Conservation (phyloP, 2,888 invertebrate species). For the Metacarcinus magister region DNA sequence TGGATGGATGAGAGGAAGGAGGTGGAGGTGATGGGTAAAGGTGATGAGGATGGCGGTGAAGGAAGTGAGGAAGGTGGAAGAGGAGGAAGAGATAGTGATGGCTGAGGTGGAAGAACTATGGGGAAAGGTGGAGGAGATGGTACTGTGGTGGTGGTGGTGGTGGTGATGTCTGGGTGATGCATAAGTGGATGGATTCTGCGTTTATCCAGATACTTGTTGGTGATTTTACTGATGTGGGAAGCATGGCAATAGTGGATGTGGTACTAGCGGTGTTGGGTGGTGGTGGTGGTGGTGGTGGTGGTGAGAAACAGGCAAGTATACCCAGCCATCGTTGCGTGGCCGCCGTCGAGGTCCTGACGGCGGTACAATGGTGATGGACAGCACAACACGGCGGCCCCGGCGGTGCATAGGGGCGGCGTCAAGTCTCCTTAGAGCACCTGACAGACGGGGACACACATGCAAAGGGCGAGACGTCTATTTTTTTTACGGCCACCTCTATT, state of each 20-base stretch:
- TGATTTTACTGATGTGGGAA: no score
- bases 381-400: background rate
- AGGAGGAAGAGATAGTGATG: no score
- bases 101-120: background rate
- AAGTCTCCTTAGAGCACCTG: background rate
- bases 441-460: background rate
- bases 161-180: no score
- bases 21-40: no score
- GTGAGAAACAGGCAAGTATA: background rate
- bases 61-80: no score
- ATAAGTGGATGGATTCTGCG: no score
- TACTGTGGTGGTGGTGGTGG: no score
- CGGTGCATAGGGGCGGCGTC: conserved; percentile 32
- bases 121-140: background rate
- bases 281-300: background rate
- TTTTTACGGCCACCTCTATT: background rate
- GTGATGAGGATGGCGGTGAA: no score
- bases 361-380: conserved; percentile 22
- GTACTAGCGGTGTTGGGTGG: background rate
- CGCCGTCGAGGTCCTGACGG: background rate
- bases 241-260: background rate
- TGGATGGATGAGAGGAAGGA: background rate
- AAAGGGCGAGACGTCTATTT: background rate
- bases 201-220: no score
- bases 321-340: background rate